Base-by-base conservation (phyloP, 2,797 vertebrate species). In the Hephaestus fuliginosus region DNA sequence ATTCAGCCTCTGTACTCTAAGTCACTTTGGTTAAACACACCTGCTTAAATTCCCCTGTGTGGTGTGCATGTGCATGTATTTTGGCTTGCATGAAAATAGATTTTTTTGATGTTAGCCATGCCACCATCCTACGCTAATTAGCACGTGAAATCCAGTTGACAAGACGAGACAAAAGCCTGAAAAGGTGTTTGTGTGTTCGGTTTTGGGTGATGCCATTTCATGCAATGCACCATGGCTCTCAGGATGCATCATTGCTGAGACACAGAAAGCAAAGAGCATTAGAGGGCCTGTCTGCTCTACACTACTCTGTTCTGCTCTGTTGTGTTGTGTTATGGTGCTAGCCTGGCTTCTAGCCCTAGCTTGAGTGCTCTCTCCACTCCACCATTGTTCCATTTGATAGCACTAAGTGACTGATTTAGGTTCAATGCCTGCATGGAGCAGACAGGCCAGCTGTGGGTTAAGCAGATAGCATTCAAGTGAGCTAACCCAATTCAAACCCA, bases 391-490 rank as follows among this genome's bases (percentile, higher is more conserved):
- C 92, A 94, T 94, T 91, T 89, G 91, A 95, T 95, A 94, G 93
- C 94, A 92, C 95, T 96, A 96, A 96, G 95, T 96, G 95, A 95
- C 93, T 95, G 95, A 96, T 95, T 96, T 95, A 96, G 93, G 93
- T 95, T 93, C 95, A 92, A 94, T 94, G 96, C 91, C 95, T 96
- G 95, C 94, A 94, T 92, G 92, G 94, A 95, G 95, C 95, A 94
- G 93, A 92, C 93, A 93, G 94, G 94, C 95, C 95, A 96, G 95
- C 95, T 96, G 96, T 95, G 95, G 94, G 94, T 95, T 95, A 95
- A 96, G 93, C 94, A 96, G 95, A 96, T 95, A 96, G 95, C 94
- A 95, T 96, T 96, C 95, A 95, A 96, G 93, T 96, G 94, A 96
- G 95, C 93, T 96, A 96, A 96, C 95, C 95, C 93, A 95, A 96